Conservation (phyloP, 2,888 invertebrate species). For the Sicus ferrugineus region DNA sequence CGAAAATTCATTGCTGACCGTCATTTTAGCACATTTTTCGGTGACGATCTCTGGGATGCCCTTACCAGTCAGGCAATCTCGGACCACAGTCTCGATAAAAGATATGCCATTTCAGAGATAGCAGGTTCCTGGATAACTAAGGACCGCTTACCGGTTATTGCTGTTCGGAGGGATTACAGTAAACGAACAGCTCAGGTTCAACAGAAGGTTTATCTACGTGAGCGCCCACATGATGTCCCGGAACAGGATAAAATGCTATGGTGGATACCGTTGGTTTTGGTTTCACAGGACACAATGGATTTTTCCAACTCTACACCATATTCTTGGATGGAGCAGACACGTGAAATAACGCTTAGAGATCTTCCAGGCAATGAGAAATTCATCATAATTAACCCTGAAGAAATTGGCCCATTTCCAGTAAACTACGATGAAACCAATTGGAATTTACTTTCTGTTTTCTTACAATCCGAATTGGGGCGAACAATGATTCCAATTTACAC, state of each 20-base stretch:
- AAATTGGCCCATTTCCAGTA: constrained; percentile 84
- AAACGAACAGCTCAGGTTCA: constrained; percentile 69
- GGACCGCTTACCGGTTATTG: constrained; percentile 79
- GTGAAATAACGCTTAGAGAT: constrained; percentile 67
- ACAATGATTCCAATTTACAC: constrained; percentile 74
- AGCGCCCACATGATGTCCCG: constrained; percentile 76
- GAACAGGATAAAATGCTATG: constrained; percentile 76
- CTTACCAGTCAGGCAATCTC: constrained; percentile 73
- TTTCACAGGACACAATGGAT: constrained; percentile 69
- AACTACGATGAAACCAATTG: constrained; percentile 83
- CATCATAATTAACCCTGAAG: constrained; percentile 83
- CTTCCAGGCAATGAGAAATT: constrained; percentile 71
- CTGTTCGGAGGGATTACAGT: constrained; percentile 74
- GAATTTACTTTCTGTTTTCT: constrained; percentile 74
- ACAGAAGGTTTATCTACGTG: constrained; percentile 75
- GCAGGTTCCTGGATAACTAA: constrained; percentile 85
- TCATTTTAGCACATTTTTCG: constrained; percentile 78
- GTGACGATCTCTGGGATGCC: constrained; percentile 81
- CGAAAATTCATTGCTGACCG: constrained; percentile 74
- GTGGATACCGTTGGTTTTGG: constrained; percentile 77
- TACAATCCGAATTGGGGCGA: constrained; percentile 68
- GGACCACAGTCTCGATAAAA: constrained; percentile 68
- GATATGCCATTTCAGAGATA: constrained; percentile 73
- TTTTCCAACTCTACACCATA: constrained; percentile 69
- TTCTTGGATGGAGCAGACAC: constrained; percentile 72